Evolutionary conservation across 2,888 invertebrate genomes (phyloP), one percentile per base, ranked within the genome.

Genomic region (Drosophila algonquin): DNA sequence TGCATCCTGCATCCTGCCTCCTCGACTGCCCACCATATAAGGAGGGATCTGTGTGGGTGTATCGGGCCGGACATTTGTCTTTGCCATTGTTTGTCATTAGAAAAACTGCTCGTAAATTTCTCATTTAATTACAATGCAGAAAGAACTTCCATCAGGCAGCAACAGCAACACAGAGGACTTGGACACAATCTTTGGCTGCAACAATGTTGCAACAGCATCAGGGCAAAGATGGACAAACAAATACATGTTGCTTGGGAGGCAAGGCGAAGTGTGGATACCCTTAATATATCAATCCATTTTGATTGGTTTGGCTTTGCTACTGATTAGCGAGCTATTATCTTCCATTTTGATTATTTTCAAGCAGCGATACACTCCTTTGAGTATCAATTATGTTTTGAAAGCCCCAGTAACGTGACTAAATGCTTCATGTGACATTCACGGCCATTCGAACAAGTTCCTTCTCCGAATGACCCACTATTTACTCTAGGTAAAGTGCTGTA

Each of bases 61-160:
- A 48, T 56, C 44, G 75, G 48, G 18, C 63, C 24, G 74, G 64
- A 64, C 77, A 89, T 84, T 89, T 84, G 76, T 78, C 82, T 84
- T 75, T 75, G 69, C 67, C 54, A 73, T 79, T 79, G 75, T 79
- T 79, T 82, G 86, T 79, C 86, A 89, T 89, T 88, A 83, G 75
- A 83, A 63, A 63, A 78, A 84, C 76, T 60, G 83, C 78, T 84
- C 88, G 76, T 89, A 89, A 89, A 89, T 89, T 79, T 77, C 64
- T 58, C 75, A 67, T 87, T 89, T 89, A 88, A 89, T 89, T 89
- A 75, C 89, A 79, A 84, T 77, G 68, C 80, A 73, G 76, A 67
- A 77, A 72, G 30, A 46, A 46, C 50, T 48, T 35, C 51, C 48
- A 27, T 47, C 21, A 47, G 40, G 24, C 10, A 47, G 63, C 18